Base-by-base conservation (phyloP, 1,140 invertebrate species). In the Drosophila lacteicornis region DNA sequence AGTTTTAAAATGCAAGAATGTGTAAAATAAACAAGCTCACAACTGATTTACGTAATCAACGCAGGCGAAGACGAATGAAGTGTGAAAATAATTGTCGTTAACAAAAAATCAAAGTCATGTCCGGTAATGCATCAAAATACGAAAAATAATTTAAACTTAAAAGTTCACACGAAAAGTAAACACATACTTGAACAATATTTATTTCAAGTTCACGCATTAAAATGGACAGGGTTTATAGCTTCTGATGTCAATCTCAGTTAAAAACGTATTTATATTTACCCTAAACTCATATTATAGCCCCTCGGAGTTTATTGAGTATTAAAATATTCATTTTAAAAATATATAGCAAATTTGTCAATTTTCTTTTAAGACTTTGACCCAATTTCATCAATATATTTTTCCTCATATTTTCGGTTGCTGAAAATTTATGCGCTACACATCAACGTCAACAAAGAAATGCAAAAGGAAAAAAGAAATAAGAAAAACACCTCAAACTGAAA, bases 21-120 rank as follows among this genome's bases (percentile, higher is more conserved):
- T 80, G 66, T 77, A 90, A 90, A 65, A 55, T 73, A 88, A 88
- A 88, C 81, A 84, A 88, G 66, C 68, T 88, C 85, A 88, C 85
- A 82, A 67, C 79, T 79, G 78, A 82, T 84, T 82, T 85, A 90
- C 79, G 86, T 75, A 88, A 90, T 74, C 76, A 40, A 71, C 62
- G 66, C 47, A 73, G 46, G 30, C 22, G 30, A 55, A 63, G 51
- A 55, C 58, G 12, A 58, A 88, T 73, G 80, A 87, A 88, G 84
- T 87, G 83, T 83, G 73, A 88, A 87, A 87, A 83, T 88, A 88
- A 88, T 71, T 88, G 77, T 53, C 62, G 67, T 53, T 58, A 75
- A 70, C 80, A 73, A 82, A 40, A 77, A 82, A 82, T 87, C 67
- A 69, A 56, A 68, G 68, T 51, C 59, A 55, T 73, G 77, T 51